Conservation (phyloP, 2,113 vertebrate species). For the Pterocles orientalis region DNA sequence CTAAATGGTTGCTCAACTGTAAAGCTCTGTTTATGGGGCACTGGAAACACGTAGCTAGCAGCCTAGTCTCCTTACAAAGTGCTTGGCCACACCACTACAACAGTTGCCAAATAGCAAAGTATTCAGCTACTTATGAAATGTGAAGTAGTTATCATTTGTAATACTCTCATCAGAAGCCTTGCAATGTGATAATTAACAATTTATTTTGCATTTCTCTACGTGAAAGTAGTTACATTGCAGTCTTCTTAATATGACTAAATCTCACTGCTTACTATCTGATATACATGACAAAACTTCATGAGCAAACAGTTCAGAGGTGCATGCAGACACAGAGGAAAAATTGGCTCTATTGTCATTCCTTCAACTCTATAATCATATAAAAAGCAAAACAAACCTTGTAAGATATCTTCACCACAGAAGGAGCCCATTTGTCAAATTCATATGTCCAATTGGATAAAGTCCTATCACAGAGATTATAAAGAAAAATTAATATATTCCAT, state of each 20-base stretch:
- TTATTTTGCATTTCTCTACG: slow-evolving; percentile 63
- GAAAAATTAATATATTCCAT: not conserved
- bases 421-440: slow-evolving; percentile 97
- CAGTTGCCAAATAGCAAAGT: not conserved
- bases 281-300: slow-evolving; percentile 54
- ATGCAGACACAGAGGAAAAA: not conserved
- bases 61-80: not conserved
- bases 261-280: slow-evolving; percentile 20
- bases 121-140: not conserved
- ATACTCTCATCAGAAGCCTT: slow-evolving; percentile 53
- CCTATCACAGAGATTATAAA: slow-evolving; percentile 70
- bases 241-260: slow-evolving; percentile 54
- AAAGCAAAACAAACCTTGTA: slow-evolving; percentile 89
- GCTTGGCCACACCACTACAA: not conserved
- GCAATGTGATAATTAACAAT: slow-evolving; percentile 55
- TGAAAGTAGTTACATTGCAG: slow-evolving; percentile 62
- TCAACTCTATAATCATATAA: slow-evolving; percentile 15
- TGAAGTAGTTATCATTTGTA: slow-evolving; percentile 17
- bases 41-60: not conserved
- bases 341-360: not conserved
- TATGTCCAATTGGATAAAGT: slow-evolving; percentile 98
- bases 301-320: slow-evolving; percentile 40
- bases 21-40: not conserved
- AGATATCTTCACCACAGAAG: slow-evolving; percentile 95
- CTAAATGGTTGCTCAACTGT: not conserved